Conservation (phyloP, 53 echinoderm and acorn worm genomes). For the Holothuria leucospilota region DNA sequence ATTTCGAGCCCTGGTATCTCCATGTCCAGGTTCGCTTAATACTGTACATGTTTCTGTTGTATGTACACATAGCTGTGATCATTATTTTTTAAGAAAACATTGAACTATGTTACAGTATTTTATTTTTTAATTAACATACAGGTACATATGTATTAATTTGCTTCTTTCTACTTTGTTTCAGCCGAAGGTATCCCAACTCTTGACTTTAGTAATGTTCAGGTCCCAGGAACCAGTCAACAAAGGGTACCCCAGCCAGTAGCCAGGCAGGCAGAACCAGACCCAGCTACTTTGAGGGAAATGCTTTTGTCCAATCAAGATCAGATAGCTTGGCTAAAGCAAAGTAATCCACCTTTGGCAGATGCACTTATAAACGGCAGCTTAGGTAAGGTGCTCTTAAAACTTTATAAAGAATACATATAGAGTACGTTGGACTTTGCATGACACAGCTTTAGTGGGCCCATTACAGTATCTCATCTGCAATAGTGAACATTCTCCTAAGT, state of each 20-base stretch:
- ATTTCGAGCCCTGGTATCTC: no score
- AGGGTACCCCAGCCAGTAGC: not conserved
- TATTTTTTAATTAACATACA: no score
- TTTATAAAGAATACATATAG: not conserved
- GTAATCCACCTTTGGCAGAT: constrained; percentile 87
- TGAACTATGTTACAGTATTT: no score
- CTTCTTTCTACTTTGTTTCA: not conserved
- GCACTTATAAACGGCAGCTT: constrained; percentile 75
- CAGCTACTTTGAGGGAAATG: constrained; percentile 77
- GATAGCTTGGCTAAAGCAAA: constrained; percentile 77
- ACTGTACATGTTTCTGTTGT: no score
- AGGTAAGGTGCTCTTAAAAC: constrained; percentile 56
- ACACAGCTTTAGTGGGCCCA: no score
- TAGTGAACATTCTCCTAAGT: no score
- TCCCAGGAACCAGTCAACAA: constrained; percentile 39
- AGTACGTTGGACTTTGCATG: no score
- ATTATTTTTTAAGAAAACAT: no score
- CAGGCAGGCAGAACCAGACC: constrained; percentile 51
- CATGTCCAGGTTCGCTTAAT: no score
- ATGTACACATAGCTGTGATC: no score
- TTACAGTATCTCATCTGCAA: no score
- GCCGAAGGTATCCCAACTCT: constrained; percentile 36
- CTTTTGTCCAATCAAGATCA: constrained; percentile 71
- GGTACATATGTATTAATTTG: no score
- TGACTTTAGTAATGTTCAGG: constrained; percentile 81